Base-by-base conservation (phyloP, 2,113 vertebrate species). In the Cyanoliseus patagonus region DNA sequence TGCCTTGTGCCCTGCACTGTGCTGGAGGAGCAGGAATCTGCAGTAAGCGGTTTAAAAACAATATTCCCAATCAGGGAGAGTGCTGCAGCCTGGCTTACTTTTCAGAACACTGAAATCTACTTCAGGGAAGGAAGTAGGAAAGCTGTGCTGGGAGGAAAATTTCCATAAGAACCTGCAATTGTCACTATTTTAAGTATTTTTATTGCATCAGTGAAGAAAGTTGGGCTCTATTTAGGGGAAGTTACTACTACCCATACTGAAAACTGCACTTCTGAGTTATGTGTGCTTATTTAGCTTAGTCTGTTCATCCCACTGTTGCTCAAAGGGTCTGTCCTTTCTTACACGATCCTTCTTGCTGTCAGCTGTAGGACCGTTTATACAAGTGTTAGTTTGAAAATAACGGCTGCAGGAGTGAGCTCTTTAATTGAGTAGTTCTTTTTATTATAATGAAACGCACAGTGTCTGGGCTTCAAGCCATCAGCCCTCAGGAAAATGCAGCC, bases 381-480 rank as follows among this genome's bases (percentile, higher is more conserved):
- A 77, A 87, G 77, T 61, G 59, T 76, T 94, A 47, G 69, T 84
- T 92, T 81, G 59, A 78, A 95, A 96, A 82, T 57, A 91, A 89
- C 37, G 62, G 33, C 75, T 94, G 37, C 57, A 82, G 74, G 91
- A 96, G 59, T 66, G 62, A 94, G n/a, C 69, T 76, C 74, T 79
- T 78, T 90, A 95, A 90, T 53, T 82, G 89, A 96, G 27, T 88
- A 41, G 37, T n/a, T 92, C 63, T 94, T 93, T 85, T 91, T 82
- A 86, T 82, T 77, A 19, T 92, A 86, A 95, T 94, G 91, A 95
- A 95, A 85, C 66, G 69, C 88, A 69, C 88, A 49, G 25, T 66
- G 62, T 76, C 95, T 95, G 94, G 94, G 94, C 92, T 82, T 14
- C 41, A 90, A 92, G 94, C 94, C 95, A 96, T 92, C 86, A 86